phyloP scores from a whole-genome alignment of 2,888 invertebrate genomes.

The Agrotis ipsilon region DNA sequence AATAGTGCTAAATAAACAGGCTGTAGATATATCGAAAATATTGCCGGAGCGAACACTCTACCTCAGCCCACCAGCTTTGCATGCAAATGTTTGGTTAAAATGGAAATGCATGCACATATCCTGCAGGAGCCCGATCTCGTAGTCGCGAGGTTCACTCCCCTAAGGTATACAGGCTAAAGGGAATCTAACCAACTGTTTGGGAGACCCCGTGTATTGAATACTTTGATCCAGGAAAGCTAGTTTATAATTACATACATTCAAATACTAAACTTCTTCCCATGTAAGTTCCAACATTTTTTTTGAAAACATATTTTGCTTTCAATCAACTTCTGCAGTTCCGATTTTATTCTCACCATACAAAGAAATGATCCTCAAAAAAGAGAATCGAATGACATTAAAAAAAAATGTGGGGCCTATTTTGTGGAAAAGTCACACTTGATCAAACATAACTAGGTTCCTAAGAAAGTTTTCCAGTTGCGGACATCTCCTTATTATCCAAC shows the following conservation, averaged over 20 bases:
- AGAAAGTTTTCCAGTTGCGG: too few species aligned
- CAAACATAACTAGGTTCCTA: too few species aligned
- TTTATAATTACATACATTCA: background rate
- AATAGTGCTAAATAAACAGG: slow-evolving; percentile 9
- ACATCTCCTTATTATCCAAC: too few species aligned
- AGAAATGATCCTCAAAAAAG: too few species aligned
- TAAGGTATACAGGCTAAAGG: background rate
- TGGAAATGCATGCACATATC: slow-evolving; percentile 41
- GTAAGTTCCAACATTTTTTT: too few species aligned
- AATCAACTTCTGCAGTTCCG: too few species aligned
- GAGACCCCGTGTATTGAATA: background rate
- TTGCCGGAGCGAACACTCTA: slow-evolving; percentile 3
- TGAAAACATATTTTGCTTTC: too few species aligned
- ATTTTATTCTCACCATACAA: too few species aligned
- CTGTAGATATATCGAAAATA: slow-evolving; percentile 24
- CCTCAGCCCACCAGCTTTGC: slow-evolving; percentile 16
- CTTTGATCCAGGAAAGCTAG: background rate
- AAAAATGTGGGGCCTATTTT: too few species aligned
- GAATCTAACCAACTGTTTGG: background rate
- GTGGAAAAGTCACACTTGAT: too few species aligned
- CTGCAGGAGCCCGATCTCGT: slow-evolving; percentile 8
- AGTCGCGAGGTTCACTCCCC: background rate
- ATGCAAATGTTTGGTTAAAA: slow-evolving; percentile 49
- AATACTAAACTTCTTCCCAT: too few species aligned
- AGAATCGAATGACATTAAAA: too few species aligned